Evolutionary conservation across 2,797 vertebrate species (phyloP).

Genomic region (Semaprochilodus insignis): DNA sequence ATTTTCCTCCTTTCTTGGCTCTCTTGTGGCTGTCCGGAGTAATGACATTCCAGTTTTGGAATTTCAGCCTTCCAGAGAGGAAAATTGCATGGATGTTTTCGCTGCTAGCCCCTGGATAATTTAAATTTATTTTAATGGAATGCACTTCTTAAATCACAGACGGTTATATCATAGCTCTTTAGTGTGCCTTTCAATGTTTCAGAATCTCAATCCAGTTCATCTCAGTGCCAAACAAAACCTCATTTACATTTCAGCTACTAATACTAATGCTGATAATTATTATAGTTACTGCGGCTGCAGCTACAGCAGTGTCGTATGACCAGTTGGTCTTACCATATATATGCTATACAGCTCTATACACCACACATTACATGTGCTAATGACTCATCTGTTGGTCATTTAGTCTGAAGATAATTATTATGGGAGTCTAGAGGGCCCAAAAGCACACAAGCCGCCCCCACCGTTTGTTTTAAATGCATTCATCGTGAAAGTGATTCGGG

Average conservation of each 20-base stretch:
- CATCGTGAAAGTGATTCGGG: constrained; percentile 50
- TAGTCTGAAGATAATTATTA: constrained; percentile 52
- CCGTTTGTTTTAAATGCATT: constrained; percentile 53
- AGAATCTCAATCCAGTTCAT: background rate
- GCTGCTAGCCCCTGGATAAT: constrained; percentile 13
- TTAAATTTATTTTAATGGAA: constrained; percentile 20
- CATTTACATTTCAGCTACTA: background rate
- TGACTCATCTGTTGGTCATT: constrained; percentile 60
- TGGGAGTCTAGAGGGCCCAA: constrained; percentile 31
- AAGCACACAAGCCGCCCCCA: constrained; percentile 26
- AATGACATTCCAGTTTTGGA: constrained; percentile 52
- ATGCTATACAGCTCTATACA: background rate
- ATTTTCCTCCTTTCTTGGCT: constrained; percentile 49
- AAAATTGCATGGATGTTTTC: constrained; percentile 41
- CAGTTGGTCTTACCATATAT: background rate
- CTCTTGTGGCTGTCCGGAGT: constrained; percentile 47
- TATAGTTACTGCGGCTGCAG: background rate
- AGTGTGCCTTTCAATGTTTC: background rate
- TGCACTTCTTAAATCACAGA: background rate
- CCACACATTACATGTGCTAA: constrained; percentile 35
- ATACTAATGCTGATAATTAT: constrained; percentile 11
- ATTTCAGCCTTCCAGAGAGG: constrained; percentile 37
- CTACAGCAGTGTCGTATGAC: background rate
- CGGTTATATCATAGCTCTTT: background rate
- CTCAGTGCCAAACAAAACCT: background rate